phyloP scores from a whole-genome alignment of 2,888 invertebrate genomes.

The Desoria tigrina region DNA sequence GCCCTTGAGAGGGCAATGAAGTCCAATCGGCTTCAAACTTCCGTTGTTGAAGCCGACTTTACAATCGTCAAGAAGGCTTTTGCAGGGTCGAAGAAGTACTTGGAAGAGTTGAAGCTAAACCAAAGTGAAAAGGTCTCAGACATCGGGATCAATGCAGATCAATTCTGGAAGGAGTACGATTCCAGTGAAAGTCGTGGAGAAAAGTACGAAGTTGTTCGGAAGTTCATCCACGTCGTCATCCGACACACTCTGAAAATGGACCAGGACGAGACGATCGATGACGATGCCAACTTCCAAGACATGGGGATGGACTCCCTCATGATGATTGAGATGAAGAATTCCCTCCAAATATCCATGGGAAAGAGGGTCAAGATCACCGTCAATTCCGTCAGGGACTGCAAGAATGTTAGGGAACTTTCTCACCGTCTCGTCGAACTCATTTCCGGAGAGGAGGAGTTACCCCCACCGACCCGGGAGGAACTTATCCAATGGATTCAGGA shows the following conservation, averaged over 20 bases:
- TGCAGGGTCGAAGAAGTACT: conserved; percentile 29
- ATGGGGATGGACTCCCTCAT: conserved; percentile 44
- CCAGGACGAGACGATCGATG: conserved; percentile 36
- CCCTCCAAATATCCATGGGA: conserved; percentile 32
- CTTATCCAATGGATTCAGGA: conserved; percentile 23
- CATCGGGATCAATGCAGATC: conserved; percentile 25
- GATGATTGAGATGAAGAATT: conserved; percentile 43
- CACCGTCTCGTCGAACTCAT: conserved; percentile 26
- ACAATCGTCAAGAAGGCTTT: conserved; percentile 24
- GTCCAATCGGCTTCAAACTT: conserved; percentile 24
- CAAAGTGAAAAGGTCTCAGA: conserved; percentile 23
- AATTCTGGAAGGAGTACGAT: conserved; percentile 42
- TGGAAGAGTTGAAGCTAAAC: conserved; percentile 35
- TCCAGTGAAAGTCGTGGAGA: conserved; percentile 24
- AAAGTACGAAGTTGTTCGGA: conserved; percentile 23
- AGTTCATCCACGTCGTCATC: conserved; percentile 32
- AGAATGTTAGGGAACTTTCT: conserved; percentile 24
- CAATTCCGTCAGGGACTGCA: conserved; percentile 25
- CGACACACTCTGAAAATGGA: conserved; percentile 30
- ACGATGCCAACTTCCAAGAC: conserved; percentile 41
- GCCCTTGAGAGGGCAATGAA: conserved; percentile 33
- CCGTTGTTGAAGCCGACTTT: conserved; percentile 32
- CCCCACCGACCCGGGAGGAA: conserved; percentile 23
- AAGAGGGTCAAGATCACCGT: conserved; percentile 27
- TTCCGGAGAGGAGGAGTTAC: conserved; percentile 21